Base-by-base conservation (phyloP, 2,888 invertebrate genomes). In the Drosophila koepferae region DNA sequence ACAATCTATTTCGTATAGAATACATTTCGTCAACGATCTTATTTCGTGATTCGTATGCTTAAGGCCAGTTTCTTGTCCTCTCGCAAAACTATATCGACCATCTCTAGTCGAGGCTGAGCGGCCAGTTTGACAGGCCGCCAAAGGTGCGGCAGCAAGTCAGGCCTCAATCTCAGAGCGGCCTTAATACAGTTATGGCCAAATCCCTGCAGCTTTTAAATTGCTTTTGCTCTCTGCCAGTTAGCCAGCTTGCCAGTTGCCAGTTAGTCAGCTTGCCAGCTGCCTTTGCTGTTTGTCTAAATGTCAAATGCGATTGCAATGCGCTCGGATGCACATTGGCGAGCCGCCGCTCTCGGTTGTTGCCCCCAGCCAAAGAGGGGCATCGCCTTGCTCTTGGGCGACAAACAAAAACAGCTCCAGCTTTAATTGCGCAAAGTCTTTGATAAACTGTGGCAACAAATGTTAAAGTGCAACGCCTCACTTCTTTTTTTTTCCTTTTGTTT, bases 161-260 rank as follows among this genome's bases (percentile, higher is more conserved):
- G 56, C 63, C 58, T 54, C 70, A 76, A 65, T 51, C 67, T 72
- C 72, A 34, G 77, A 34, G 77, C 79, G 62, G 77, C 77, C 72
- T 82, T 89, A 86, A 86, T 87, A 89, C 90, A 90, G 91, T 91
- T 86, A 89, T 86, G 81, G 86, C 85, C 80, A 86, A 90, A 80
- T 90, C 91, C 91, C 91, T 91, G 88, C 79, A 89, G 89, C 90
- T 90, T 82, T 83, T 77, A 85, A 88, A 87, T 86, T 86, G 89
- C 84, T 76, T 88, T 82, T 74, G 63, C 68, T 76, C 63, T 58
- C 53, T 41, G 58, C 36, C 44, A 46, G 58, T 59, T 59, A 41
- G 69, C 46, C 66, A 59, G 58, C 34, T 44, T 36, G 69, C 46
- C 66, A 58, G 58, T 14, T 41, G 58, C 36, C 28, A 28, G 54